phyloP scores from a whole-genome alignment of 2,797 vertebrate species.

The Darevskia mixta region DNA sequence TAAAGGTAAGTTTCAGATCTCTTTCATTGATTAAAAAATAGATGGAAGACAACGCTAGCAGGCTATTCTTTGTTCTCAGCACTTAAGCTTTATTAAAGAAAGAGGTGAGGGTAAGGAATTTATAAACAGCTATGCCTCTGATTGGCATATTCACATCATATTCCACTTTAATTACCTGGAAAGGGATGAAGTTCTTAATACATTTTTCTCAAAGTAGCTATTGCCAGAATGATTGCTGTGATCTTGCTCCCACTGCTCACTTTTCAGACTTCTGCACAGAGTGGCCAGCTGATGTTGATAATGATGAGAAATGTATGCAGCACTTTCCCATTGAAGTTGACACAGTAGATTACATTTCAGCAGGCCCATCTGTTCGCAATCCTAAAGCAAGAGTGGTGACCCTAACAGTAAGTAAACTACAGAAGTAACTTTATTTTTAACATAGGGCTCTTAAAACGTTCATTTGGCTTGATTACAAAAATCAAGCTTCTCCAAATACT shows the following conservation, averaged over 20 bases:
- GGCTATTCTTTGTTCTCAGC: neutral
- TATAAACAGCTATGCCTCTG: neutral
- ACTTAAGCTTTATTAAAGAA: neutral
- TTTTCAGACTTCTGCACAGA: conserved; percentile 92
- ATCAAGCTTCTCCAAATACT: too few relatives aligned
- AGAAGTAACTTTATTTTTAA: neutral
- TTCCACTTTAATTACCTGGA: neutral
- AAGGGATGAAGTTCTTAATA: neutral
- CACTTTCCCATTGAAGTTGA: conserved; percentile 90
- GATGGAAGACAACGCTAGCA: neutral
- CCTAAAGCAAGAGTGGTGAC: conserved; percentile 88
- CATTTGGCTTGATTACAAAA: neutral
- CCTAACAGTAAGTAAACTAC: conserved; percentile 83
- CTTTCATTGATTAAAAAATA: neutral
- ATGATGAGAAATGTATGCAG: conserved; percentile 84
- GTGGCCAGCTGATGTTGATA: conserved; percentile 91
- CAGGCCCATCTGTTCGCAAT: conserved; percentile 89
- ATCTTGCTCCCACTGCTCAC: neutral
- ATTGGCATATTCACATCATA: neutral
- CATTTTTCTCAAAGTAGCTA: neutral
- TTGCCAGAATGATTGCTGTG: neutral
- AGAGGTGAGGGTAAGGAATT: neutral
- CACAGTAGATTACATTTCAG: conserved; percentile 86
- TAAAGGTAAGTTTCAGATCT: conserved; percentile 82
- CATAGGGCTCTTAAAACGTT: neutral